Percentiles rank a stretch among this genome's conserved stretches.
Evolutionary conservation across 1,140 invertebrate genomes (phyloP).

Genomic region (Paraescarpia echinospica): DNA sequence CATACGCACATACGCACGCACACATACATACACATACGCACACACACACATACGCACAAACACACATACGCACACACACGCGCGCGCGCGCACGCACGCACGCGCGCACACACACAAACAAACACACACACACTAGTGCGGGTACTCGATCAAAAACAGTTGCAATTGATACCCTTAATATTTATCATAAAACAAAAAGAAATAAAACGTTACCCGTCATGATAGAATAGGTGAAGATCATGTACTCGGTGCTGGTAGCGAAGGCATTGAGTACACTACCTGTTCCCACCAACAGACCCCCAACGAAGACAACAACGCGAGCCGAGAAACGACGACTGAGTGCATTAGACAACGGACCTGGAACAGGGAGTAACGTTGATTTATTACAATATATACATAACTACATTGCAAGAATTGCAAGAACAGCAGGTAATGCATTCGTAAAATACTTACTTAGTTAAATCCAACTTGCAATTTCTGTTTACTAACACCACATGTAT

Average conservation of each 20-base stretch:
- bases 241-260: constrained; percentile 9
- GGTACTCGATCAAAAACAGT: neutral
- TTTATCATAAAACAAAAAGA: neutral
- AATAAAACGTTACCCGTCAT: neutral
- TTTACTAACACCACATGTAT: neutral
- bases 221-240: constrained; percentile 15
- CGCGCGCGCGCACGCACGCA: too few relatives aligned
- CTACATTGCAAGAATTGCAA: neutral
- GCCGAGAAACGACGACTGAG: constrained; percentile 11
- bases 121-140: neutral
- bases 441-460: neutral
- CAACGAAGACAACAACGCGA: constrained; percentile 14
- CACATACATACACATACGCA: too few relatives aligned
- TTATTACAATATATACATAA: neutral
- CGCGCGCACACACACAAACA: too few relatives aligned
- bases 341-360: neutral
- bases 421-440: neutral
- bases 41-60: too few relatives aligned
- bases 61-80: too few relatives aligned
- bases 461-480: neutral
- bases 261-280: constrained; percentile 9
- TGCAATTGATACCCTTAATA: neutral
- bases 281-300: constrained; percentile 7
- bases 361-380: neutral
- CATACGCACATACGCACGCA: too few relatives aligned